phyloP scores from a whole-genome alignment of 23 tunicate species.

The Oikopleura albicans region DNA sequence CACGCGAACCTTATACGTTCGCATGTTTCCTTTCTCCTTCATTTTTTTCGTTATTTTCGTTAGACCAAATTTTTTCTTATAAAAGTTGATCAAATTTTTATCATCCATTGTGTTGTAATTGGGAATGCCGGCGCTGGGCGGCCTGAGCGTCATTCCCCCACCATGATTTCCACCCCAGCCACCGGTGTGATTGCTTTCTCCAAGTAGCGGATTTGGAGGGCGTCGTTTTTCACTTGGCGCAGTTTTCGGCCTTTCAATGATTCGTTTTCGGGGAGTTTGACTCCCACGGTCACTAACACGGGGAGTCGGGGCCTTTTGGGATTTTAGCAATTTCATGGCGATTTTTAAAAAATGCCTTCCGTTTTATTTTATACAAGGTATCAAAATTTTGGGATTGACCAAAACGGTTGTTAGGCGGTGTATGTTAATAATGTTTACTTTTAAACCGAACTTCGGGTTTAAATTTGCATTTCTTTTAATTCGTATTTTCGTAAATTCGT shows the following conservation, averaged over 20 bases:
- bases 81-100: constrained; percentile 54
- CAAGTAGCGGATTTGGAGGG: constrained; percentile 12
- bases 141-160: not conserved
- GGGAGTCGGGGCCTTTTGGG: not conserved
- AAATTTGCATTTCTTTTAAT: no score
- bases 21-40: constrained; percentile 18
- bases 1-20: constrained; percentile 52
- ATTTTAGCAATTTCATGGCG: no score
- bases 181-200: not conserved
- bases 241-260: constrained; percentile 10
- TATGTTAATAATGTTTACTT: no score
- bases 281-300: not conserved
- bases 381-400: no score
- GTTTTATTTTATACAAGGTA: no score
- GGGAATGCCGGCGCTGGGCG: constrained; percentile 18
- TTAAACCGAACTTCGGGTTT: no score
- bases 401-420: no score
- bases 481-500: no score
- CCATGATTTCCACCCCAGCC: constrained; percentile 5
- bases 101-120: constrained; percentile 50
- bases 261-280: not conserved
- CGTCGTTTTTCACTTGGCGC: not conserved
- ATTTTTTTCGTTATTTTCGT: constrained; percentile 13
- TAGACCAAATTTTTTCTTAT: constrained; percentile 43
- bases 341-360: no score